phyloP scores from a whole-genome alignment of 2,113 vertebrate genomes.

The Excalfactoria chinensis region DNA sequence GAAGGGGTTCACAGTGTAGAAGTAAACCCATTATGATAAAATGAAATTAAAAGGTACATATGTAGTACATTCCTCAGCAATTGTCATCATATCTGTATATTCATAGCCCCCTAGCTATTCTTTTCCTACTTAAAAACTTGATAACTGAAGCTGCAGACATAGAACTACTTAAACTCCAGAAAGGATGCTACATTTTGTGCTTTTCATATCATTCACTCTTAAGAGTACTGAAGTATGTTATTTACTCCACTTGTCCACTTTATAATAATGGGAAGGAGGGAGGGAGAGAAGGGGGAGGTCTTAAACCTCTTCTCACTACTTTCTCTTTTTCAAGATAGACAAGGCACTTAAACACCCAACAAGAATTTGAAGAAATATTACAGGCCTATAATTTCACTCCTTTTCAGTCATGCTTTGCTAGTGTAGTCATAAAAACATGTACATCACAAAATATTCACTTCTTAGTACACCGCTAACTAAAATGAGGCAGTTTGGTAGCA shows the following conservation, averaged over 20 bases:
- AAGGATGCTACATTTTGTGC: neutral
- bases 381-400: neutral
- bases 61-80: neutral
- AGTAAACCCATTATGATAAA: neutral
- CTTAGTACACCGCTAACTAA: neutral
- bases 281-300: no score
- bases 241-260: neutral
- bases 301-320: neutral
- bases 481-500: neutral
- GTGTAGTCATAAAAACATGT: neutral
- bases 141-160: neutral
- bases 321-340: neutral
- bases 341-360: neutral
- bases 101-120: neutral
- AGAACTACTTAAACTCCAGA: neutral
- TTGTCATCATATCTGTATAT: neutral
- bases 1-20: neutral
- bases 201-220: neutral
- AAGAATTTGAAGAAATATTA: neutral
- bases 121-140: neutral
- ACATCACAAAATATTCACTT: neutral
- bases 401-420: neutral
- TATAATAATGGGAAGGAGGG: neutral
- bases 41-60: neutral
- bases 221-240: neutral